Evolutionary conservation across 2,113 vertebrate genomes (phyloP).

Genomic region (Vulpes lagopus): DNA sequence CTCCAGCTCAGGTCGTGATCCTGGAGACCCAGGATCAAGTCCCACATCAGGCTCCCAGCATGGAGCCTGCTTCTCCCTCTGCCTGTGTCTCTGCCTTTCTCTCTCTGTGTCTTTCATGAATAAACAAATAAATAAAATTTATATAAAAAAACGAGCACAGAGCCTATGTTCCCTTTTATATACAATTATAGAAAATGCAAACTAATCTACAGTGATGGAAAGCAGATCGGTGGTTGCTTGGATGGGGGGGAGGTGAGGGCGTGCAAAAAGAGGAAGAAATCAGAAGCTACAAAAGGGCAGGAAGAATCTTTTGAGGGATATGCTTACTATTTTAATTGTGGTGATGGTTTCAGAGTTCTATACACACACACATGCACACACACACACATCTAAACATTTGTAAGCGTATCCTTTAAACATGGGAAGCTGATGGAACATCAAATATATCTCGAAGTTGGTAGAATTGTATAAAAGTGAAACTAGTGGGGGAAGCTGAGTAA

Average conservation of each 20-base stretch:
- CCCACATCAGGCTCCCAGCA: too few species aligned
- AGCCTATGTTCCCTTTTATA: background rate
- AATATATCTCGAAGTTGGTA: background rate
- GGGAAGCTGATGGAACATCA: background rate
- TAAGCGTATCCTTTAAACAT: background rate
- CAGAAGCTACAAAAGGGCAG: background rate
- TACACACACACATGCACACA: too few species aligned
- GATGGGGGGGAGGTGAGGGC: too few species aligned
- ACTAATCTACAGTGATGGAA: background rate
- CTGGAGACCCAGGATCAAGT: too few species aligned
- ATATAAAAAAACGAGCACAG: background rate
- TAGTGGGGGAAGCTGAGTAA: background rate
- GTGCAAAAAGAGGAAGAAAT: background rate
- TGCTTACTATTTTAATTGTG: background rate
- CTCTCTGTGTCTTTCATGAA: too few species aligned
- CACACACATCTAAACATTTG: background rate
- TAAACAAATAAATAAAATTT: too few species aligned
- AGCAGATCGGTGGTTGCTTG: background rate
- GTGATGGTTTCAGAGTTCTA: background rate
- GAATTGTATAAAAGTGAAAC: slow-evolving; percentile 7
- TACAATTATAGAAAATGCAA: background rate
- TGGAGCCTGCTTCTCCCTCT: too few species aligned
- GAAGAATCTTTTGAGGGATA: background rate
- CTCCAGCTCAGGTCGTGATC: too few species aligned
- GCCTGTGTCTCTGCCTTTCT: too few species aligned